Conservation (phyloP, 2,113 vertebrate genomes). For the Macaca nemestrina region DNA sequence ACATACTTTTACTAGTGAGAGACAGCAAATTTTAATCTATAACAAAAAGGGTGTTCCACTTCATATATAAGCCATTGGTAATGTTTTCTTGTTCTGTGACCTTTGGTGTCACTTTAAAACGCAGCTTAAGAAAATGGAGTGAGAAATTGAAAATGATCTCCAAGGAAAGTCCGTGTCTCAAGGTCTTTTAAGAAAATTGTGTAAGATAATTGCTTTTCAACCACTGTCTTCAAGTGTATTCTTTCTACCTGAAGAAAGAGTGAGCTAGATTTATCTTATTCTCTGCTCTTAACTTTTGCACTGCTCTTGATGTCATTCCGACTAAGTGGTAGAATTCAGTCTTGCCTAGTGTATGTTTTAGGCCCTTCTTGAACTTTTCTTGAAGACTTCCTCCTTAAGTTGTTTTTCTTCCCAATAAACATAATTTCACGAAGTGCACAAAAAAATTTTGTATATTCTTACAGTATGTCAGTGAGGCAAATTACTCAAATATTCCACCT, state of each 20-base stretch:
- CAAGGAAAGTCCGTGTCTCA: neutral
- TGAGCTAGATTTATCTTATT: neutral
- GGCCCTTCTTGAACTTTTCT: neutral
- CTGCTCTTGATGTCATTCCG: neutral
- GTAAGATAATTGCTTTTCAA: constrained; percentile 41
- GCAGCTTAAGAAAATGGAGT: neutral
- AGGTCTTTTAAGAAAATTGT: neutral
- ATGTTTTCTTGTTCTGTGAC: neutral
- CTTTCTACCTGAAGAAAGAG: neutral
- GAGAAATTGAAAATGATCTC: neutral
- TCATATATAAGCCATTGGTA: neutral
- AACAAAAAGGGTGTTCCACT: neutral
- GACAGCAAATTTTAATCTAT: neutral
- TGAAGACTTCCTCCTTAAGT: neutral
- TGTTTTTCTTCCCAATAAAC: neutral
- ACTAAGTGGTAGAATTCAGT: neutral
- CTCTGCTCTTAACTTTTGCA: neutral
- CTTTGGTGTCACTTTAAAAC: neutral
- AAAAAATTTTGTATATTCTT: neutral
- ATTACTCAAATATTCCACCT: neutral
- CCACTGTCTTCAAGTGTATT: neutral
- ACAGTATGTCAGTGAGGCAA: neutral
- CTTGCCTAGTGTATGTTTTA: neutral
- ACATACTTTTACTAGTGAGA: neutral
- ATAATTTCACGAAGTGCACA: neutral